Base-by-base conservation (phyloP, 2,797 vertebrate genomes). In the Enteromius radiatus region DNA sequence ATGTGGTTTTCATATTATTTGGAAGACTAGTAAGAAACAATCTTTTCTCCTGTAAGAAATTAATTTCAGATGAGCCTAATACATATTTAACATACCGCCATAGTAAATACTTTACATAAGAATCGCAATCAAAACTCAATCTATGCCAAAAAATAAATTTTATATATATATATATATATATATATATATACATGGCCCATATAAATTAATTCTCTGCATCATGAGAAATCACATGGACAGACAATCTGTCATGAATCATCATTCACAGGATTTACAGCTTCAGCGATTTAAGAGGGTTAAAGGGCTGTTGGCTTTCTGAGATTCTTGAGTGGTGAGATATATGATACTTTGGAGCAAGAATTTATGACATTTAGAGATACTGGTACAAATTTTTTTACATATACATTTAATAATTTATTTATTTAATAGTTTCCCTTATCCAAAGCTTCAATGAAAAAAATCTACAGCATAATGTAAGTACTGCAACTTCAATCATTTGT, bases 171-270 rank as follows among this genome's bases (percentile, higher is more conserved):
- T 54, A 54, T 38, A 43, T 36, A 38, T 7, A 36, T 7, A 7
- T 8, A 54, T 54, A 54, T 54, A 61, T 33, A 76, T 26, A 9
- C 15, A 69, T 41, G 9, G 14, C n/a, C 36, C 8, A 7, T 28
- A 54, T 73, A 21, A 49, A 52, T 36, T 28, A 2, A 61, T 19
- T 61, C 36, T 41, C 9, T 41, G 54, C 33, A 41, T 76, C 33
- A 41, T 61, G 23, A 28, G 74, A 68, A 67, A 74, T 43, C 26
- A 56, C 38, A 76, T 76, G 74, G 36, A 43, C 54, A 10, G n/a
- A 7, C 54, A 76, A 43, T 61, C 77, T 65, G 71, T 73, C 78
- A 80, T 76, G 47, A 76, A 76, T 76, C 74, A 61, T 76, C 74
- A 61, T 61, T 76, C 52, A 61, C 33, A 10, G 69, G 52, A 73